Evolutionary conservation across 2,888 invertebrate genomes (phyloP).

Genomic region (Xestia sexstrigata): DNA sequence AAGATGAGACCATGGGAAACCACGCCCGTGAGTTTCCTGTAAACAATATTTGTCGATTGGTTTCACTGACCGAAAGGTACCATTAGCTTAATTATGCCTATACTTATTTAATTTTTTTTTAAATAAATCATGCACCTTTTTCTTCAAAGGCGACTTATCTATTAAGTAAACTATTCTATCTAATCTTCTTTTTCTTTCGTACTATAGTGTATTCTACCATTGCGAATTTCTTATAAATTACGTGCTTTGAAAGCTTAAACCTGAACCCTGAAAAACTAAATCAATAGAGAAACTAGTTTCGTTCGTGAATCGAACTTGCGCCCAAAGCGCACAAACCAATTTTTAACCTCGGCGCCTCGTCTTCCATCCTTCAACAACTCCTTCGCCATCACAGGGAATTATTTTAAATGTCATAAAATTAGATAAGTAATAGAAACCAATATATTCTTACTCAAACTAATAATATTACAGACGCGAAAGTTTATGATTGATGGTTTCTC

Average conservation of each 20-base stretch:
- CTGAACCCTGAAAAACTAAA: neutral
- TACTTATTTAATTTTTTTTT: neutral
- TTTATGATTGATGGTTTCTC: neutral
- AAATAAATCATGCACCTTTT: neutral
- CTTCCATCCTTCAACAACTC: neutral
- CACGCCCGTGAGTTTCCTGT: neutral
- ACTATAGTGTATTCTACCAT: neutral
- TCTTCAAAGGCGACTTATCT: neutral
- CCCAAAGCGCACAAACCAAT: neutral
- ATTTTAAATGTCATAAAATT: neutral
- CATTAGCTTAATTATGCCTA: neutral
- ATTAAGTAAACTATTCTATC: neutral
- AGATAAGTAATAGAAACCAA: too few relatives aligned
- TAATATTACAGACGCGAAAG: neutral
- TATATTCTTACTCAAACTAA: neutral
- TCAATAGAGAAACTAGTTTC: neutral
- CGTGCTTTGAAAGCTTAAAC: neutral
- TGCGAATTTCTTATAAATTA: neutral
- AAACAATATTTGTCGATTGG: neutral
- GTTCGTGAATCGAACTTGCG: neutral
- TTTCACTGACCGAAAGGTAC: neutral
- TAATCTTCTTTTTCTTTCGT: neutral
- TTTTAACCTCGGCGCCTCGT: neutral
- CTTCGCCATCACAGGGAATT: neutral
- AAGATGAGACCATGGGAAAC: neutral